These are phyloP conservation scores for Lasioglossum zephyrum DNA, from an alignment of 2,888 invertebrate genomes.

Conservation along the genomic window DNA sequence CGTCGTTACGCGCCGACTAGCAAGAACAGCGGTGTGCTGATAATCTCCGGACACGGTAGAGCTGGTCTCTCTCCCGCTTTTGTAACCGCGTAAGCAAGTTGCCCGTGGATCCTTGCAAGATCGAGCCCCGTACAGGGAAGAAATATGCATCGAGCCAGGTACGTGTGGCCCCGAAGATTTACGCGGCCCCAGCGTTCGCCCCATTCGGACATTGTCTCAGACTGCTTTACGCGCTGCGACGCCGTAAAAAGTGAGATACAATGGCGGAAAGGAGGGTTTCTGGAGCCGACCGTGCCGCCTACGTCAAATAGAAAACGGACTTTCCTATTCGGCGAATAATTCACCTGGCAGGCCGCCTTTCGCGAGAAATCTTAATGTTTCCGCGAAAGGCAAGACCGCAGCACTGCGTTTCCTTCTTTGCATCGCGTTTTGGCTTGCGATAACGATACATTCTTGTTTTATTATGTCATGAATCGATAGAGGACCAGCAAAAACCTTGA, in stretches of 20 bases:
- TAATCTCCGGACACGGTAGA: conserved; percentile 67
- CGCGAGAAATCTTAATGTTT: background rate
- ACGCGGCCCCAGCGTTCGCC: conserved; percentile 30
- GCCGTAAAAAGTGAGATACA: conserved; percentile 49
- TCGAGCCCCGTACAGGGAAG: conserved; percentile 44
- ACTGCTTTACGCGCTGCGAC: conserved; percentile 36
- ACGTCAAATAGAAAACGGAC: background rate
- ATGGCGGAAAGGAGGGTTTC: conserved; percentile 31
- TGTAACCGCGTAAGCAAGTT: conserved; percentile 46
- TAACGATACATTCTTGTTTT: background rate
- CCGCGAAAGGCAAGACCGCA: background rate
- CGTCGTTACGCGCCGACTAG: conserved; percentile 64
- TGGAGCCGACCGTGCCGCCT: background rate
- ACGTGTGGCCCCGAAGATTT: conserved; percentile 50
- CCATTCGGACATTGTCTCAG: conserved; percentile 46
- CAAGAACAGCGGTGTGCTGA: conserved; percentile 59
- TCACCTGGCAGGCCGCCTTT: background rate
- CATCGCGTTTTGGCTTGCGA: background rate
- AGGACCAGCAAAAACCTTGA: background rate
- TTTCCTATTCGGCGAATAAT: background rate
- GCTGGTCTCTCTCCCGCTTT: conserved; percentile 32
- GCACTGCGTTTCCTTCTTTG: background rate
- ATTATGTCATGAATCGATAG: background rate
- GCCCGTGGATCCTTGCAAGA: conserved; percentile 32
- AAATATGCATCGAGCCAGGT: conserved; percentile 47